A percentile compares a stretch with the other conserved stretches of the same genome.
Conservation (phyloP, 2,113 vertebrate species). For the Pollimyrus isidori region DNA sequence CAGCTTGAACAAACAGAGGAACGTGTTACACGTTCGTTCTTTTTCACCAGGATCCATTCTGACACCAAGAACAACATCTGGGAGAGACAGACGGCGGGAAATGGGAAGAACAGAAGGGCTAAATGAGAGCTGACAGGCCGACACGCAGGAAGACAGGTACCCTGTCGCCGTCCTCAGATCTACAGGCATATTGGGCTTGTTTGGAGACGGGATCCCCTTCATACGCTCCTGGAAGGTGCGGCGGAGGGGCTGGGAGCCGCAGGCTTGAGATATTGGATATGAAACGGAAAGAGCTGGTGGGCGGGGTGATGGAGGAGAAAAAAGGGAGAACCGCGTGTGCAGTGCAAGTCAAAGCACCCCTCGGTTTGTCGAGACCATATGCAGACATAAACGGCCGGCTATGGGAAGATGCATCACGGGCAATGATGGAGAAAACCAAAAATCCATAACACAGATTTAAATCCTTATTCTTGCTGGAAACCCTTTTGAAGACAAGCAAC, state of each 20-base stretch:
- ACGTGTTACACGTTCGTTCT: slow-evolving; percentile 46
- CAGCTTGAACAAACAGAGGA: slow-evolving; percentile 56
- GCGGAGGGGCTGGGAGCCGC: slow-evolving; percentile 23
- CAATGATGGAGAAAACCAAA: not conserved
- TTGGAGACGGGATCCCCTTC: slow-evolving; percentile 35
- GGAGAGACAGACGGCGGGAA: slow-evolving; percentile 53
- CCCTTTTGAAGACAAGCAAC: slow-evolving; percentile 14
- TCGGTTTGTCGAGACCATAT: not conserved
- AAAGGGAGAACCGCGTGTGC: slow-evolving; percentile 34
- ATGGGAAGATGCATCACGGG: not conserved
- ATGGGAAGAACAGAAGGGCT: slow-evolving; percentile 47
- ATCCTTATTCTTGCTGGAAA: slow-evolving; percentile 48
- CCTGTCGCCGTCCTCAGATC: slow-evolving; percentile 42
- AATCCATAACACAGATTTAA: not conserved
- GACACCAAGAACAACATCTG: slow-evolving; percentile 56
- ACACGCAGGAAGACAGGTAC: slow-evolving; percentile 47
- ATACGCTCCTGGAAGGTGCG: slow-evolving; percentile 27
- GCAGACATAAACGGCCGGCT: not conserved
- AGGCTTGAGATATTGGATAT: slow-evolving; percentile 42
- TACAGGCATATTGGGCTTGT: slow-evolving; percentile 51
- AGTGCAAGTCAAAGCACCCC: slow-evolving; percentile 34
- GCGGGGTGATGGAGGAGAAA: slow-evolving; percentile 27
- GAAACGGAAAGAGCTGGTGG: slow-evolving; percentile 28
- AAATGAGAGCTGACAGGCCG: slow-evolving; percentile 55
- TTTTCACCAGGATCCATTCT: slow-evolving; percentile 40